A percentile compares a stretch with the other conserved stretches of the same genome.
phyloP scores from a whole-genome alignment of 2,888 invertebrate genomes.

The Liposcelis brunnea region DNA sequence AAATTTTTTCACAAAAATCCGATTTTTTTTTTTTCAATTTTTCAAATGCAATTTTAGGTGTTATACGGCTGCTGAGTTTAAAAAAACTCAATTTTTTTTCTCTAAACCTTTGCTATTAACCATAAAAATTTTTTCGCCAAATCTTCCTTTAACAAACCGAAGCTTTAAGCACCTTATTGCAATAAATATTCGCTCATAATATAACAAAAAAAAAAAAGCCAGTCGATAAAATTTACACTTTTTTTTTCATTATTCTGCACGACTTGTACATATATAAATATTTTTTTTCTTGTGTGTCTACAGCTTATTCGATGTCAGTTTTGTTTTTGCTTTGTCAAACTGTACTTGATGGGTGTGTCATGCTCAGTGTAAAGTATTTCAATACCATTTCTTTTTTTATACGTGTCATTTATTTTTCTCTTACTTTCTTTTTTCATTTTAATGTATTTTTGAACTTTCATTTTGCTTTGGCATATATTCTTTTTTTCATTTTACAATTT shows the following conservation, averaged over 20 bases:
- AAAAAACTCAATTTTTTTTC: too few relatives aligned
- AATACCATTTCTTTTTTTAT: slow-evolving; percentile 10
- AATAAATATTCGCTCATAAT: too few relatives aligned
- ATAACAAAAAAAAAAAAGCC: too few relatives aligned
- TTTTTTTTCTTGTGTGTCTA: slow-evolving; percentile 13
- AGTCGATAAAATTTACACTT: neutral
- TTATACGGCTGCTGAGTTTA: too few relatives aligned
- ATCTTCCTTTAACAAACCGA: too few relatives aligned
- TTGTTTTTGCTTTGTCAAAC: slow-evolving; percentile 13
- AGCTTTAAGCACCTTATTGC: too few relatives aligned
- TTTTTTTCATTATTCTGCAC: slow-evolving; percentile 9
- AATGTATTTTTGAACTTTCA: slow-evolving; percentile 9
- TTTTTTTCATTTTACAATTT: slow-evolving; percentile 10
- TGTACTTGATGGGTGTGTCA: too few relatives aligned
- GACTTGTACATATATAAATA: slow-evolving; percentile 11
- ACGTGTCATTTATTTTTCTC: slow-evolving; percentile 10
- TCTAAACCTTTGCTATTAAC: too few relatives aligned
- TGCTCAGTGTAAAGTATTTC: slow-evolving; percentile 5
- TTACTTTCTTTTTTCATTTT: slow-evolving; percentile 8
- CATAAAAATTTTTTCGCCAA: too few relatives aligned
- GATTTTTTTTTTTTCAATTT: too few relatives aligned
- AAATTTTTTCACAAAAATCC: too few relatives aligned
- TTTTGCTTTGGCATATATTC: slow-evolving; percentile 10
- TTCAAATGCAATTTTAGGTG: too few relatives aligned
- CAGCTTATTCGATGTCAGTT: slow-evolving; percentile 8